A percentile compares a stretch with the other conserved stretches of the same genome.
phyloP scores from a whole-genome alignment of 2,888 invertebrate species.

The Euplagia quadripunctaria region DNA sequence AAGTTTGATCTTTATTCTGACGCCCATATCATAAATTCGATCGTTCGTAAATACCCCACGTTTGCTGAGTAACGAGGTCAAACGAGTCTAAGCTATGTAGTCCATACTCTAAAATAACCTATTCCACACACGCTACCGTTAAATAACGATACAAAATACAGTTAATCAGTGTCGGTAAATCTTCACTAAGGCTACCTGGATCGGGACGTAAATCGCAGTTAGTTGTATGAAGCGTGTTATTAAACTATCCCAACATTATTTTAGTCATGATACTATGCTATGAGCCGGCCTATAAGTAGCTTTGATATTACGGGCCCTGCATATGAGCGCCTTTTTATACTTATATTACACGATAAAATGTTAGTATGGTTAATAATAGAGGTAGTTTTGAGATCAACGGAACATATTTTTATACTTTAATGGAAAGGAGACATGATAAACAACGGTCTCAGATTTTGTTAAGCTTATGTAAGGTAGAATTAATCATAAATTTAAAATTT shows the following conservation, averaged over 20 bases:
- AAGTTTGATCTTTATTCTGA: neutral
- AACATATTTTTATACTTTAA: neutral
- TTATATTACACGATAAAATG: neutral
- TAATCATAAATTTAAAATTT: too few relatives aligned
- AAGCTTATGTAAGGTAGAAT: too few relatives aligned
- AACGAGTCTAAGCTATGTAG: neutral
- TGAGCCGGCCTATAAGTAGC: conserved; percentile 9
- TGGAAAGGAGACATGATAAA: neutral
- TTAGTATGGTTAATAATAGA: neutral
- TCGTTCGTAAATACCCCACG: neutral
- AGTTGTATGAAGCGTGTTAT: conserved; percentile 15
- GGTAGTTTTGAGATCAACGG: neutral
- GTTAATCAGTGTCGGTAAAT: conserved; percentile 24
- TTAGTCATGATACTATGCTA: conserved; percentile 9
- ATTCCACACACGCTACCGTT: conserved; percentile 21
- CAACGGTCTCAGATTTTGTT: too few relatives aligned
- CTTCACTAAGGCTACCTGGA: conserved; percentile 22
- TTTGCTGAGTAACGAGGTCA: neutral
- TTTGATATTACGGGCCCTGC: conserved; percentile 6
- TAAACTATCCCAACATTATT: conserved; percentile 19
- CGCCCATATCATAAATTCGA: neutral
- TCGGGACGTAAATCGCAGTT: conserved; percentile 19
- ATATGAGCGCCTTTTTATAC: neutral
- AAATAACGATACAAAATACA: conserved; percentile 18
- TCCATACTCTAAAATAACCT: neutral